phyloP scores from a whole-genome alignment of 2,797 vertebrate genomes.

The Microchirus variegatus region DNA sequence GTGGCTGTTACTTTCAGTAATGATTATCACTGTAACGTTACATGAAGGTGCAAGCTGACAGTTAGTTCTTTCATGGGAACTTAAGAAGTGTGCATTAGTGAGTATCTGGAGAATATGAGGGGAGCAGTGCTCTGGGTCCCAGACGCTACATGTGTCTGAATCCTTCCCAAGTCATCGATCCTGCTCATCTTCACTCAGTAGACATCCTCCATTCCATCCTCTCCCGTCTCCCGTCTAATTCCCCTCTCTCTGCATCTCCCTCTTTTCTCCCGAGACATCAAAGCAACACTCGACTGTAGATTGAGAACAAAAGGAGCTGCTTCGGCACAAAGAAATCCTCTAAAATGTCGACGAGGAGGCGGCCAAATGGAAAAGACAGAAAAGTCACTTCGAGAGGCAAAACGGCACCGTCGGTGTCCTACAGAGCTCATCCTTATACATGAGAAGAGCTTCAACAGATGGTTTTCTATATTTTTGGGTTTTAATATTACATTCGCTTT shows the following conservation, averaged over 20 bases:
- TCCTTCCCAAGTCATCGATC: constrained; percentile 61
- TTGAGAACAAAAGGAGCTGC: constrained; percentile 58
- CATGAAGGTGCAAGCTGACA: constrained; percentile 11
- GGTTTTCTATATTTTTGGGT: not conserved
- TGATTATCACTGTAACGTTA: constrained; percentile 19
- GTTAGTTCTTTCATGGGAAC: constrained; percentile 37
- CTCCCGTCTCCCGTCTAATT: constrained; percentile 56
- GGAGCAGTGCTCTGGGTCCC: constrained; percentile 47
- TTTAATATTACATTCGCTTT: not conserved
- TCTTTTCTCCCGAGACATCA: constrained; percentile 61
- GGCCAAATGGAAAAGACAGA: constrained; percentile 14
- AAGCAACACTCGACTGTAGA: constrained; percentile 55
- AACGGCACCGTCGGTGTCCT: constrained; percentile 21
- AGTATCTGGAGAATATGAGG: constrained; percentile 29
- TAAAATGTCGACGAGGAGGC: constrained; percentile 32
- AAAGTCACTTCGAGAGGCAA: constrained; percentile 18
- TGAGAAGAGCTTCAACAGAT: not conserved
- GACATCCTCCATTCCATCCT: constrained; percentile 46
- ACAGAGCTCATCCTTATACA: not conserved
- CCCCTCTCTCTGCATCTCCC: constrained; percentile 46
- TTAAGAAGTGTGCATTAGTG: constrained; percentile 32
- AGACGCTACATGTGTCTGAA: constrained; percentile 35
- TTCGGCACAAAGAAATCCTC: constrained; percentile 55
- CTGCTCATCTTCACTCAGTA: constrained; percentile 50
- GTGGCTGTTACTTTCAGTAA: constrained; percentile 10